Conservation (phyloP, 2,113 vertebrate species). For the Tenrec ecaudatus region DNA sequence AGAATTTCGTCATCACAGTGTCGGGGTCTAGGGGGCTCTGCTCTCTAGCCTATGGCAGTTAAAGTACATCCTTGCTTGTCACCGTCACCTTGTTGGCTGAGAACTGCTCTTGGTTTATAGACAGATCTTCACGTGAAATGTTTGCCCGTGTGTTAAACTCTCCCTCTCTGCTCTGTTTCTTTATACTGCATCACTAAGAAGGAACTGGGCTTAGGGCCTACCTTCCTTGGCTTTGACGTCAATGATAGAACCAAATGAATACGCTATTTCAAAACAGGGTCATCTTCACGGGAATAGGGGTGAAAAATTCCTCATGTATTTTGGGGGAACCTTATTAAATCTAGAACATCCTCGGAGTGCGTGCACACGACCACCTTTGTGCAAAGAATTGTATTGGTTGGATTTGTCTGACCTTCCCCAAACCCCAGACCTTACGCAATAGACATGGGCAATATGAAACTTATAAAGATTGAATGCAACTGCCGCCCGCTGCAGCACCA, state of each 20-base stretch:
- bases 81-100: background rate
- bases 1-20: background rate
- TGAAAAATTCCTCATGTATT: background rate
- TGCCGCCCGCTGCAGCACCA: too few species aligned
- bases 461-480: background rate
- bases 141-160: background rate
- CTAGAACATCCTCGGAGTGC: background rate
- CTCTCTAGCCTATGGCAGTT: background rate
- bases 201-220: background rate
- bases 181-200: background rate
- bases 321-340: background rate
- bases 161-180: background rate
- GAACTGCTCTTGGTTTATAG: background rate
- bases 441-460: background rate
- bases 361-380: background rate
- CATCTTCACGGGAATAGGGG: background rate
- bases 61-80: background rate
- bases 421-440: background rate
- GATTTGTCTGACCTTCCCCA: background rate
- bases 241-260: background rate
- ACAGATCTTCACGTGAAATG: background rate
- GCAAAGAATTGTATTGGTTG: conserved; percentile 14
- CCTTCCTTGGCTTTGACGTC: background rate
- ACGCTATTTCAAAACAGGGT: background rate
- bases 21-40: background rate